Percentiles rank a stretch among this genome's conserved stretches.
Conservation (phyloP, 2,113 vertebrate species). For the Muntiacus muntjak region DNA sequence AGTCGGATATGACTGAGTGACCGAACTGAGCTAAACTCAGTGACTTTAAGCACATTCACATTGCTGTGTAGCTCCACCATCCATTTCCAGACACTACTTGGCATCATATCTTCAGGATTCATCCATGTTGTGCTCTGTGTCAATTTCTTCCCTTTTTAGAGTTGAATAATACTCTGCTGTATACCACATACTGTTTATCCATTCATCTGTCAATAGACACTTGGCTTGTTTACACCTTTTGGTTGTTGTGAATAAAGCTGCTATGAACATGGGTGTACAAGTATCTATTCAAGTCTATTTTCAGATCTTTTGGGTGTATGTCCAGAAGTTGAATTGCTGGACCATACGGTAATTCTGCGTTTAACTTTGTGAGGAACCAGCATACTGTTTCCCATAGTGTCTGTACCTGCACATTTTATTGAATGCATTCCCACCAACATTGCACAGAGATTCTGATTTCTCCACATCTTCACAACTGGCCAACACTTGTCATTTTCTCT, state of each 20-base stretch:
- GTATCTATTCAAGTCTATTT: neutral
- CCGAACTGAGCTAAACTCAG: neutral
- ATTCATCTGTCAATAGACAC: neutral
- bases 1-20: fast-evolving
- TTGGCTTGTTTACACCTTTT: neutral
- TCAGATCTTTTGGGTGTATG: neutral
- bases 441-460: neutral
- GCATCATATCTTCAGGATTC: neutral
- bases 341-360: neutral
- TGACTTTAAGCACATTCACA: neutral
- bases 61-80: neutral
- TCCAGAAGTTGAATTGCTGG: neutral
- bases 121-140: neutral
- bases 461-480: neutral
- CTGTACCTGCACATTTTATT: neutral
- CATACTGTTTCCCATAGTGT: neutral
- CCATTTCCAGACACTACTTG: neutral
- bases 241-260: neutral
- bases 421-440: neutral
- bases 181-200: neutral
- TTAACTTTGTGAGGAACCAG: neutral
- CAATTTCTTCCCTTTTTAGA: neutral
- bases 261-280: neutral
- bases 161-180: neutral
- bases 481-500: neutral